These are phyloP conservation scores for Anguilla megastoma DNA, from an alignment of 2,797 vertebrate genomes.

Conservation along the genomic window DNA sequence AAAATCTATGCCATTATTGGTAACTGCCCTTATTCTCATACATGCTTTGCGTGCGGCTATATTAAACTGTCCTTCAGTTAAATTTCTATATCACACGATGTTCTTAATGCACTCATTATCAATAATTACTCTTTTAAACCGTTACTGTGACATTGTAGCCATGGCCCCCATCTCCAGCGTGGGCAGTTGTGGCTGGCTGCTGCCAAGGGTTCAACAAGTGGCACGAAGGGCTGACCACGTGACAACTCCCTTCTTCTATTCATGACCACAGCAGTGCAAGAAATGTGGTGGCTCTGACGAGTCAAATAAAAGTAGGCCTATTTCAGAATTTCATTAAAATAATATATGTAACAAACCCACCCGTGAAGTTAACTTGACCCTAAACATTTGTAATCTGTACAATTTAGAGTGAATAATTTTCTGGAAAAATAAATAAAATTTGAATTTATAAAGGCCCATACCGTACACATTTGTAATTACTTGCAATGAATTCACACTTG, in stretches of 20 bases:
- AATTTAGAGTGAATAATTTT: background rate
- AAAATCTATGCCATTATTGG: background rate
- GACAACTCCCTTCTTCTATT: slow-evolving; percentile 69
- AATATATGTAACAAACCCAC: background rate
- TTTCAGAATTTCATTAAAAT: slow-evolving; percentile 29
- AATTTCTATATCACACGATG: slow-evolving; percentile 41
- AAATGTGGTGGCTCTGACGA: slow-evolving; percentile 67
- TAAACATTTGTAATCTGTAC: background rate
- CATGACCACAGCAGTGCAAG: slow-evolving; percentile 68
- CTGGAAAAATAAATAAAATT: background rate
- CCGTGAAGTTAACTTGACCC: background rate
- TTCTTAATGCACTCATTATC: slow-evolving; percentile 60
- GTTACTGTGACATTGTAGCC: slow-evolving; percentile 65
- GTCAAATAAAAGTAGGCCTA: slow-evolving; percentile 60
- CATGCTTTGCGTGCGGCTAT: background rate
- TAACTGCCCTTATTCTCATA: background rate
- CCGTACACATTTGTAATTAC: background rate
- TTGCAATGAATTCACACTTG: background rate
- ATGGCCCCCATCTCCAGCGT: slow-evolving; percentile 50
- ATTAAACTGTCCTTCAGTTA: background rate
- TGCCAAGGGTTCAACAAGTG: slow-evolving; percentile 76
- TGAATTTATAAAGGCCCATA: background rate
- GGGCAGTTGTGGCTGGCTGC: slow-evolving; percentile 61
- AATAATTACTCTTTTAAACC: slow-evolving; percentile 67
- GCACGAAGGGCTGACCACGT: slow-evolving; percentile 70